Evolutionary conservation across 2,888 invertebrate genomes (phyloP).

Genomic region (Tanytarsus gracilentus): DNA sequence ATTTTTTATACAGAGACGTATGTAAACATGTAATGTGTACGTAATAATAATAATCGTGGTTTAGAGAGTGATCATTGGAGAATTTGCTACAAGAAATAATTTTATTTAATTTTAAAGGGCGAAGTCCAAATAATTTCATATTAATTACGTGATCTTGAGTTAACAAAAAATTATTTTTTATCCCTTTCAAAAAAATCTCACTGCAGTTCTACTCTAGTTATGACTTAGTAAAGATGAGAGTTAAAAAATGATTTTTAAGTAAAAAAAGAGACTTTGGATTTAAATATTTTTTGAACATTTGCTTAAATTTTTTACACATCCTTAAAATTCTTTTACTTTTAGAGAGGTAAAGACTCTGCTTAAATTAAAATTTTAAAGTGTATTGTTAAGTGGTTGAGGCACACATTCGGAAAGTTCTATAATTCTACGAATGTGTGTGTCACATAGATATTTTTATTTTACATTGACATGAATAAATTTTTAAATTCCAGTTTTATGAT

Average conservation of each 20-base stretch:
- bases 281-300: background rate
- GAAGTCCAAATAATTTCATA: no score
- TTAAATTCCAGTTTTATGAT: no score
- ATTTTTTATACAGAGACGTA: no score
- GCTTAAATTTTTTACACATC: background rate
- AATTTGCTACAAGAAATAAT: background rate
- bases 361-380: background rate
- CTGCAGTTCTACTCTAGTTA: background rate
- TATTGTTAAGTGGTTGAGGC: background rate
- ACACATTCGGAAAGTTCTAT: background rate
- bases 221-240: no score
- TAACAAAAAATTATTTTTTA: no score
- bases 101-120: background rate
- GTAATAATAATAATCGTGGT: no score
- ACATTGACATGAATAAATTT: no score
- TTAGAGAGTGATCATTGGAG: no score
- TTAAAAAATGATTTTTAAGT: no score
- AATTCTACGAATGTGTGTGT: background rate
- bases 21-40: no score
- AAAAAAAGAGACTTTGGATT: background rate
- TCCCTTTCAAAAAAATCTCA: background rate
- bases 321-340: conserved; percentile 22
- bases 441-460: no score
- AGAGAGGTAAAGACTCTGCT: conserved; percentile 28
- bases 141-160: no score